These are phyloP conservation scores for Reticulitermes speratus DNA, from an alignment of 1,140 invertebrate genomes.

Conservation along the genomic window DNA sequence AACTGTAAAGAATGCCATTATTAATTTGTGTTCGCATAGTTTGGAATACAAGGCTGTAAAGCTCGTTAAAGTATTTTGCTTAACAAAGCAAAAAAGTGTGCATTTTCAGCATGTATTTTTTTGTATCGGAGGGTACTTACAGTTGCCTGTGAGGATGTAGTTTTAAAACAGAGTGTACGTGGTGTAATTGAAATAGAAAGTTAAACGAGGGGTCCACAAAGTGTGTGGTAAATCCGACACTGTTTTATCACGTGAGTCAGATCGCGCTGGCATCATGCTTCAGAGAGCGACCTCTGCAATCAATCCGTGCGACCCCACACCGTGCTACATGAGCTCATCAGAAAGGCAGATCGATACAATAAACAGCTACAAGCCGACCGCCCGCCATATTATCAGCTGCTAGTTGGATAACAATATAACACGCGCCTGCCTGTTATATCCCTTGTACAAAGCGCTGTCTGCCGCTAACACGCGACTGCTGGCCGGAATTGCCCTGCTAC, in stretches of 20 bases:
- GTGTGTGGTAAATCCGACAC: neutral
- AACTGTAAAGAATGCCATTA: too few relatives aligned
- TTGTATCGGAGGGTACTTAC: too few relatives aligned
- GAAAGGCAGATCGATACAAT: slow-evolving; percentile 4
- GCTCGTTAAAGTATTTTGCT: too few relatives aligned
- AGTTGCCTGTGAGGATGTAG: neutral
- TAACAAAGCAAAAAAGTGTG: too few relatives aligned
- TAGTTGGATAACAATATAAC: slow-evolving; percentile 2
- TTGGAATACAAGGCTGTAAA: too few relatives aligned
- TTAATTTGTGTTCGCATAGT: too few relatives aligned
- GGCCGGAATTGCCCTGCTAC: neutral
- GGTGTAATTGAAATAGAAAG: neutral
- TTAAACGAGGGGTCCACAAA: neutral
- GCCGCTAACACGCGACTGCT: neutral
- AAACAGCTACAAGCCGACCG: neutral
- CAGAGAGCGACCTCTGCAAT: neutral
- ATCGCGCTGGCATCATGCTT: neutral
- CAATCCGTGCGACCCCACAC: neutral
- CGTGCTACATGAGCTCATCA: neutral
- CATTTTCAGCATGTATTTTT: too few relatives aligned
- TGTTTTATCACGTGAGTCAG: neutral
- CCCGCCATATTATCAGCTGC: slow-evolving; percentile 1
- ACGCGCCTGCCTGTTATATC: neutral
- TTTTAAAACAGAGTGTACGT: neutral
- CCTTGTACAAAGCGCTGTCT: neutral